phyloP scores from a whole-genome alignment of 2,113 vertebrate species.

The Amphilophus citrinellus region DNA sequence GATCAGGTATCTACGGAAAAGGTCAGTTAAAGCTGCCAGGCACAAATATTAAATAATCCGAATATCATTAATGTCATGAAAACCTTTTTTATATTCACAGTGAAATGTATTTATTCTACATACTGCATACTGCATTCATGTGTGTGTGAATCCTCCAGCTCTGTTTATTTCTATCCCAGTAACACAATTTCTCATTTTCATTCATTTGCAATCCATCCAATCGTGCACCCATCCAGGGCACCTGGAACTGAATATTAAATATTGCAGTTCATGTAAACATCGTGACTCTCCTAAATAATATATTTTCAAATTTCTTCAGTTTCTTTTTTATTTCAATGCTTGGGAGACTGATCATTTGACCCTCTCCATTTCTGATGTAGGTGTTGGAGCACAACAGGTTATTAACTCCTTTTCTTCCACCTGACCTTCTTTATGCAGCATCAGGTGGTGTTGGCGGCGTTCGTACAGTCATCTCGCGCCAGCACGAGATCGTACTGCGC shows the following conservation, averaged over 20 bases:
- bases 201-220: not conserved
- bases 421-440: conserved; percentile 73
- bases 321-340: not conserved
- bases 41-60: rapidly evolving
- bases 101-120: not conserved
- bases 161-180: no score
- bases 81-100: not conserved
- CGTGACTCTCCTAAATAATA: not conserved
- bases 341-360: not conserved
- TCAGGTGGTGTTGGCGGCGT: conserved; percentile 81
- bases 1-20: not conserved
- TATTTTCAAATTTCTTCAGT: no score
- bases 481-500: conserved; percentile 89
- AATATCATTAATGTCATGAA: not conserved
- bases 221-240: not conserved
- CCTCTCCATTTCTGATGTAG: not conserved
- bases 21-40: not conserved
- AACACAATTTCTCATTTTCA: no score
- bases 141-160: not conserved
- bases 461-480: conserved; percentile 82
- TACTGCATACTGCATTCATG: not conserved
- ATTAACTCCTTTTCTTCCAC: not conserved
- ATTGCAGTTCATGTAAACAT: not conserved
- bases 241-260: no score
- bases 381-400: not conserved